Conservation (phyloP, 2,113 vertebrate genomes). For the Phalacrocorax carbo region DNA sequence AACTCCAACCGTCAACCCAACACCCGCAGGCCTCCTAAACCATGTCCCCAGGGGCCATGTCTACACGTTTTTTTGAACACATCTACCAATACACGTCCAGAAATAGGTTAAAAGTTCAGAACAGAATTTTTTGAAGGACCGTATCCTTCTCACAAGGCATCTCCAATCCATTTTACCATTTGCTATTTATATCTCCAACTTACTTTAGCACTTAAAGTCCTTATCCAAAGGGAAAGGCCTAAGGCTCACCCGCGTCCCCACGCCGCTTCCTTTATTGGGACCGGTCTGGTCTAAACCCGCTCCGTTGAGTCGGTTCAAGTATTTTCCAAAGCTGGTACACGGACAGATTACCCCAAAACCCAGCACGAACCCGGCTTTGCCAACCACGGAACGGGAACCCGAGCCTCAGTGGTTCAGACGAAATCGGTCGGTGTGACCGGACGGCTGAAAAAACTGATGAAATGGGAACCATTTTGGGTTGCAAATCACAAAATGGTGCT, state of each 20-base stretch:
- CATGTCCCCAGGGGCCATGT: too few species aligned
- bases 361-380: background rate
- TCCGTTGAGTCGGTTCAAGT: rapidly evolving
- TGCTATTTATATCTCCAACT: too few species aligned
- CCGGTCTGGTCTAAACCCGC: background rate
- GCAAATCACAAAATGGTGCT: background rate
- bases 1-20: too few species aligned
- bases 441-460: background rate
- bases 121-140: background rate
- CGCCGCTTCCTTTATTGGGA: too few species aligned
- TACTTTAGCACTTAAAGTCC: too few species aligned
- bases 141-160: background rate
- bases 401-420: background rate
- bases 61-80: too few species aligned
- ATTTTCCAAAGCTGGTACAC: background rate
- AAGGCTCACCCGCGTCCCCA: background rate
- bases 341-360: background rate
- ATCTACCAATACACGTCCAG: rapidly evolving
- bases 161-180: background rate
- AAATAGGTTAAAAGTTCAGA: background rate
- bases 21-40: too few species aligned
- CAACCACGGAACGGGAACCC: rapidly evolving
- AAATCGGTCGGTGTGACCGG: background rate
- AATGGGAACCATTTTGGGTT: background rate
- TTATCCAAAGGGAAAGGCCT: background rate